Evolutionary conservation across 2,113 vertebrate species (phyloP), one percentile per base, ranked within the genome.

Genomic region (Odontophorus gujanensis): DNA sequence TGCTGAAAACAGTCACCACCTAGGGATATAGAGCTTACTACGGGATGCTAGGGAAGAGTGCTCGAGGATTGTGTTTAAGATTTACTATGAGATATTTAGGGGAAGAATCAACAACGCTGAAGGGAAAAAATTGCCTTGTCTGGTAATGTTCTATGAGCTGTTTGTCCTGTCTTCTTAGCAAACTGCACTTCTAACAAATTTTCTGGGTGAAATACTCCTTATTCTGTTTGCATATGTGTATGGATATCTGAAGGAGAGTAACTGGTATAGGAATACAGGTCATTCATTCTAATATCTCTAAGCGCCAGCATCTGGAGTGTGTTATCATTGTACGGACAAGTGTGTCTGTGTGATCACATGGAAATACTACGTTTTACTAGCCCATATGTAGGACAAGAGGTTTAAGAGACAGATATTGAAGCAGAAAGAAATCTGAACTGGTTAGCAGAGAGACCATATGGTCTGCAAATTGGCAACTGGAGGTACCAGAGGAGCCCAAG

Each of bases 261-360:
- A 36, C 20, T 38, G 13, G 1, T 74, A 21, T 34, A 30, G 21
- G 21, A 61, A 7, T 28, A 47, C 2, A 28, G 9, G 20, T 43
- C 16, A 24, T 25, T 71, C 16, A 20, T 4, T 2, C 9, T 13
- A 18, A 9, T 4, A 1, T n/a, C 7, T 36, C 7, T 38, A 50
- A 40, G 2, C 47, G 8, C 12, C 18, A 69, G 13, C 2, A 47
- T 6, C 14, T 51, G 13, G 3, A 30, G 4, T 20, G 26, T 1
- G 2, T 59, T 15, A 6, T 21, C 58, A 43, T 38, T 57, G 13
- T 66, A 25, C 45, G 21, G 8, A 6, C 53, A 5, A 2, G 1
- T 38, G 6, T 34, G 14, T 51, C 53, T 5, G 2, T 20, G 18
- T 61, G 34, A 42, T 50, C 53, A 9, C 24, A 59, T 61, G 13